Evolutionary conservation across 2,797 vertebrate genomes (phyloP).

Genomic region (Darevskia nairensis): DNA sequence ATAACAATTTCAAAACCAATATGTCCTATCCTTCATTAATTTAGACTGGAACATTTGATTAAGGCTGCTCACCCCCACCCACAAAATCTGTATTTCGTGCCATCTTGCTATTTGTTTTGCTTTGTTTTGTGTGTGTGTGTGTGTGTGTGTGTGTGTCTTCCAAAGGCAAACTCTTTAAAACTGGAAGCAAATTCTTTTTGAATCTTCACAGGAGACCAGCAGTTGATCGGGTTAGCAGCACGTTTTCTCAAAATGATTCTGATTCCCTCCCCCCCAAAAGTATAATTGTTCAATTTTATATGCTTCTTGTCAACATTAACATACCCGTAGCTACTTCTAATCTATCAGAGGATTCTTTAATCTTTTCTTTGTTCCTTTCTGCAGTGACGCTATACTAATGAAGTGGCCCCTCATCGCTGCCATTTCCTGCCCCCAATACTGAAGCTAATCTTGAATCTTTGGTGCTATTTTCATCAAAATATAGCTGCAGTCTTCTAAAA

Average conservation of each 20-base stretch:
- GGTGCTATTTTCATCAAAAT: conserved; percentile 19
- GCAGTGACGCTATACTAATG: not conserved
- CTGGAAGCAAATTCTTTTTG: not conserved
- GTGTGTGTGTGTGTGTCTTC: not conserved
- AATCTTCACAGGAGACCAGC: not conserved
- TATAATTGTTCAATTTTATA: not conserved
- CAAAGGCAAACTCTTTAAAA: not conserved
- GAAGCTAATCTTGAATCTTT: not conserved
- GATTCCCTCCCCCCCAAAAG: not conserved
- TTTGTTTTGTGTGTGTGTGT: not conserved
- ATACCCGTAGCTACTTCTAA: not conserved
- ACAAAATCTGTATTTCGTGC: too few relatives aligned
- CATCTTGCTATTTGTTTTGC: not conserved
- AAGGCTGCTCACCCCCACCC: too few relatives aligned
- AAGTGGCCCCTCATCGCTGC: not conserved
- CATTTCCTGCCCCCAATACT: not conserved
- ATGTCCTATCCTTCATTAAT: too few relatives aligned
- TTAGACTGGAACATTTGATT: too few relatives aligned
- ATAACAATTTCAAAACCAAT: too few relatives aligned
- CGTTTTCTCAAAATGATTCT: not conserved
- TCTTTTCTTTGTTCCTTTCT: conserved; percentile 25
- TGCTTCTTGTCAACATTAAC: not conserved
- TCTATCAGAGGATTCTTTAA: conserved; percentile 1
- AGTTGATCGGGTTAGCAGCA: not conserved
- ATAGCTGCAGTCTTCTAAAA: not conserved